These are phyloP conservation scores for Morphnarchus princeps DNA, from an alignment of 2,113 vertebrate species.

Conservation along the genomic window DNA sequence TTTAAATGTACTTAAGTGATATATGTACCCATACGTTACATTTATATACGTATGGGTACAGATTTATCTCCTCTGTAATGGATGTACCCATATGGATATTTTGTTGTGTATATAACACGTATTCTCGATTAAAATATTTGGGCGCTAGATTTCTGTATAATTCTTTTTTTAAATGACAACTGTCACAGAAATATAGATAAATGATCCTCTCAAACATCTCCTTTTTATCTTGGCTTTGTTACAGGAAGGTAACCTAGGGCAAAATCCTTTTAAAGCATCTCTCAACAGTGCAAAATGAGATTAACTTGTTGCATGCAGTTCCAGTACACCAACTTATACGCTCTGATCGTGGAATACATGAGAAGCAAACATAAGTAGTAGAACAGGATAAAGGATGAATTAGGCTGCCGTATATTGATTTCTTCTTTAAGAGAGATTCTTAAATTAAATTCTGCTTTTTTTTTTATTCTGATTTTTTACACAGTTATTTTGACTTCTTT, in stretches of 20 bases:
- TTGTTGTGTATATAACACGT: rapidly evolving
- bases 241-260: not conserved
- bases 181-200: not conserved
- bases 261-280: not conserved
- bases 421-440: not conserved
- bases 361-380: not conserved
- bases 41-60: not conserved
- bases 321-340: not conserved
- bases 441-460: not conserved
- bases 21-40: too few species aligned
- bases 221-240: not conserved
- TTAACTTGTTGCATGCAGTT: not conserved
- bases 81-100: not conserved
- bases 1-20: not conserved
- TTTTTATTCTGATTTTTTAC: not conserved
- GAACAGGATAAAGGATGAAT: not conserved
- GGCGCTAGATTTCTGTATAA: not conserved
- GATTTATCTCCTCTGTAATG: not conserved
- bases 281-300: not conserved
- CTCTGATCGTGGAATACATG: too few species aligned
- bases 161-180: not conserved
- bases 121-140: rapidly evolving
- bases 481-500: not conserved
- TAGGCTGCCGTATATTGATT: not conserved
- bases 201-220: not conserved